Conservation (phyloP, 1,140 invertebrate species). For the Drosophila asahinai region DNA sequence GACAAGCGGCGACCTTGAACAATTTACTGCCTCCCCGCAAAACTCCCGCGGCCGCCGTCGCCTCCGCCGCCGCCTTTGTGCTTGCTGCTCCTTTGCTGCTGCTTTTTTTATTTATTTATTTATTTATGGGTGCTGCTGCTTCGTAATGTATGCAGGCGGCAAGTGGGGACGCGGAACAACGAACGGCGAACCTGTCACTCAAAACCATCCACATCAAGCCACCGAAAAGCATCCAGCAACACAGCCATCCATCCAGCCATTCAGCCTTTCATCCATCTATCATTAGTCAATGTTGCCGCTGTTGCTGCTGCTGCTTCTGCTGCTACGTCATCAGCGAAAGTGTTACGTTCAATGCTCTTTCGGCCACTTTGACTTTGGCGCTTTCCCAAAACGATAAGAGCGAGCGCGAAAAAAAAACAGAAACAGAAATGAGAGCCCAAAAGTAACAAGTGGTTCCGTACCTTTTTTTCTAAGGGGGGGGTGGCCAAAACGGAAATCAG, state of each 20-base stretch:
- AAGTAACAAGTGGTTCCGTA: conserved; percentile 73
- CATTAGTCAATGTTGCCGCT: conserved; percentile 71
- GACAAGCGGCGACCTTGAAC: conserved; percentile 82
- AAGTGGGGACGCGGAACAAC: conserved; percentile 33
- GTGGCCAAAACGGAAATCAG: conserved; percentile 19
- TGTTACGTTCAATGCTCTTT: conserved; percentile 81
- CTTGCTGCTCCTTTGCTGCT: conserved; percentile 30
- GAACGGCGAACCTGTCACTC: conserved; percentile 72
- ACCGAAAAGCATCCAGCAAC: conserved; percentile 51
- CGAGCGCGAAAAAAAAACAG: conserved; percentile 22
- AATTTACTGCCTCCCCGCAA: conserved; percentile 65
- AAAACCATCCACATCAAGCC: conserved; percentile 69
- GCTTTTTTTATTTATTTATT: conserved; percentile 69
- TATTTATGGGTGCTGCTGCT: conserved; percentile 68
- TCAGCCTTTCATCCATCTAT: conserved; percentile 54
- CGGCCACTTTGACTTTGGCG: conserved; percentile 64
- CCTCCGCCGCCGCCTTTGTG: conserved; percentile 22
- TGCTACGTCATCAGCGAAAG: conserved; percentile 67
- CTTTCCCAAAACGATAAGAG: conserved; percentile 68
- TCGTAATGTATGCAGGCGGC: conserved; percentile 69
- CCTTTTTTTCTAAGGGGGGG: not conserved
- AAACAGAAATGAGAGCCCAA: conserved; percentile 32
- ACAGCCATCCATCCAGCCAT: conserved; percentile 29
- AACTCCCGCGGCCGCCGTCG: not conserved
- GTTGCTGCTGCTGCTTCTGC: conserved; percentile 5